Evolutionary conservation across 2,113 vertebrate genomes (phyloP).

Genomic region (Tenebrosternarchus preto): DNA sequence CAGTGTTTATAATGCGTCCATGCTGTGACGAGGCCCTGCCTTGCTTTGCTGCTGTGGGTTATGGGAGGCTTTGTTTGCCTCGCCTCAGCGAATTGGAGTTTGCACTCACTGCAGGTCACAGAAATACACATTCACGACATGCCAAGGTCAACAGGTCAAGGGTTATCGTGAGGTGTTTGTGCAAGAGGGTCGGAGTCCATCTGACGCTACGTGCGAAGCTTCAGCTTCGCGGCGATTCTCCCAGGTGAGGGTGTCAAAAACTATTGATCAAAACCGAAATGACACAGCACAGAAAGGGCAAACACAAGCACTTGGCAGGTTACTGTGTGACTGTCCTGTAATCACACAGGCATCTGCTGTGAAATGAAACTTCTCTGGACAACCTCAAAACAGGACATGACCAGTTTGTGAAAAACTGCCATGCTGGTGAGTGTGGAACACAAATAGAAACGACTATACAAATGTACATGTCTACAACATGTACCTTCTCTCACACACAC

Average conservation of each 20-base stretch:
- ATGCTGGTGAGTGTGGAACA: conserved; percentile 21
- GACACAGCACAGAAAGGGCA: neutral
- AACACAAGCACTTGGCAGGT: neutral
- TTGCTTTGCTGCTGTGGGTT: neutral
- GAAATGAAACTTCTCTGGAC: neutral
- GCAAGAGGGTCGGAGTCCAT: neutral
- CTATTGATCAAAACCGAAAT: neutral
- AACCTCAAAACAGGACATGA: conserved; percentile 37
- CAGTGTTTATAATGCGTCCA: neutral
- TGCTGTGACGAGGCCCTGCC: neutral
- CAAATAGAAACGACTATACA: conserved; percentile 16
- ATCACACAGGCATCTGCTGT: conserved; percentile 17
- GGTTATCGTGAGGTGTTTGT: conserved; percentile 1
- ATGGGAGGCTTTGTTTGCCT: too few species aligned
- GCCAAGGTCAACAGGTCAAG: neutral
- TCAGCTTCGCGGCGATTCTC: neutral
- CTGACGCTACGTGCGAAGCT: neutral
- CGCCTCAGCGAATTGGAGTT: neutral
- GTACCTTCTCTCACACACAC: neutral
- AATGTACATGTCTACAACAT: conserved; percentile 11
- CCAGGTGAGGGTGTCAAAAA: neutral
- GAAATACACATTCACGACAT: neutral
- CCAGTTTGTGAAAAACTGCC: conserved; percentile 24
- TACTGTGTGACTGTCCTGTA: conserved; percentile 13
- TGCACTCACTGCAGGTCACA: conserved; percentile 3